Evolutionary conservation across 1,140 invertebrate genomes (phyloP).

Genomic region (Pristionchus pacificus): DNA sequence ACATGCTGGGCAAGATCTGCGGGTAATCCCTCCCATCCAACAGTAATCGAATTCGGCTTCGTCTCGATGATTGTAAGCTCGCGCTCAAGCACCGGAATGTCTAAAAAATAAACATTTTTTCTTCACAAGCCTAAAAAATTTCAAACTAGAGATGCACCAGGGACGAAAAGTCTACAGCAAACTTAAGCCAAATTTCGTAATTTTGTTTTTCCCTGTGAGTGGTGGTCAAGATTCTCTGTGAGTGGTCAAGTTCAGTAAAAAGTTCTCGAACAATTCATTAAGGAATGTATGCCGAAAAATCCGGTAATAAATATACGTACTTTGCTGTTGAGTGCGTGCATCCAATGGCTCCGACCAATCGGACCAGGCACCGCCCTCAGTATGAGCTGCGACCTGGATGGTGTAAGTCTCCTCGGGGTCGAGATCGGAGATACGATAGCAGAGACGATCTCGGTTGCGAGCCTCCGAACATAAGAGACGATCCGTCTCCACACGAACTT

Average conservation of each 20-base stretch:
- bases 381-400: conserved; percentile 55
- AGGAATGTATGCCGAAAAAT: too few species aligned
- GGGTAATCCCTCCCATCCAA: conserved; percentile 51
- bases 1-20: conserved; percentile 51
- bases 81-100: conserved; percentile 55
- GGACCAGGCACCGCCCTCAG: conserved; percentile 54
- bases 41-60: conserved; percentile 54
- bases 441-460: conserved; percentile 46
- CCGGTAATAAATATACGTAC: too few species aligned
- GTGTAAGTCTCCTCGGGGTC: conserved; percentile 57
- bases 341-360: conserved; percentile 51
- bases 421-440: conserved; percentile 48
- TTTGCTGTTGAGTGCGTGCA: conserved; percentile 46
- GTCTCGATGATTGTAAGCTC: conserved; percentile 47
- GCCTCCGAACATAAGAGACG: conserved; percentile 51
- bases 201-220: too few species aligned
- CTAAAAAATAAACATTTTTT: too few species aligned
- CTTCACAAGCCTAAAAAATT: too few species aligned
- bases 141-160: too few species aligned
- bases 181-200: too few species aligned
- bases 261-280: too few species aligned
- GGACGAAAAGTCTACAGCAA: too few species aligned
- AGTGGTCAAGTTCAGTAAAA: too few species aligned
- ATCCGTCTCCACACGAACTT: conserved; percentile 45
- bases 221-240: too few species aligned